Base-by-base conservation (phyloP, 2,888 invertebrate genomes). In the Malthinus seriepunctatus region DNA sequence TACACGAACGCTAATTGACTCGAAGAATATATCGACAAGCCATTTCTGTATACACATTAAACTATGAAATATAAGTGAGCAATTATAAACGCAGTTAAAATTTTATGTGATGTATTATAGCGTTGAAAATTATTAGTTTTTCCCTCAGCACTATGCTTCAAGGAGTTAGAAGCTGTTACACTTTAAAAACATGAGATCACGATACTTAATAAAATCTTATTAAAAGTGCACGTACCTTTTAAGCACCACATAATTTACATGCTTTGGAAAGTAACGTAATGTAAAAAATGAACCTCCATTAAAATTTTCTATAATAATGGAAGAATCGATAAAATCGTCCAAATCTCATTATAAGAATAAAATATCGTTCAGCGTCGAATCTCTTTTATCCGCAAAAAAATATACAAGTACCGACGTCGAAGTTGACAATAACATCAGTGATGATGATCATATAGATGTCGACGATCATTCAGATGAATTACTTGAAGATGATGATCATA, bases 311-410 rank as follows among this genome's bases (percentile, higher is more conserved):
- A n/a, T n/a, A 23, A 44, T 10, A 44, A 78, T 77, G 76, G 76
- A 76, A 65, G 75, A 76, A 56, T 42, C 57, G 51, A 66, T 68
- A 47, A 69, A 69, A 57, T 71, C 39, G 39, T 42, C 76, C 32
- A 76, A 76, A 62, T 58, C 70, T 51, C 59, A 78, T 74, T 79
- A 83, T 70, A 86, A 85, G 73, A 82, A 86, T 67, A 86, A 88
- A 69, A 88, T 89, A 72, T 88, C 88, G 61, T 89, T 89, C 76
- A 89, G 88, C 78, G 88, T 89, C 46, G 89, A 89, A 76, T 83
- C 88, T 0, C 73, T 89, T 14, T 74, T 89, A 33, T 79, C 66
- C 73, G 79, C 69, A n/a, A 69, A 68, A 33, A 52, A 67, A 63
- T 56, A 63, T 6, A 42, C 64, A 1, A 47, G 45, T 5, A 47